These are phyloP conservation scores for Ctenicera cuprea DNA, from an alignment of 2,888 invertebrate species.

Conservation along the genomic window DNA sequence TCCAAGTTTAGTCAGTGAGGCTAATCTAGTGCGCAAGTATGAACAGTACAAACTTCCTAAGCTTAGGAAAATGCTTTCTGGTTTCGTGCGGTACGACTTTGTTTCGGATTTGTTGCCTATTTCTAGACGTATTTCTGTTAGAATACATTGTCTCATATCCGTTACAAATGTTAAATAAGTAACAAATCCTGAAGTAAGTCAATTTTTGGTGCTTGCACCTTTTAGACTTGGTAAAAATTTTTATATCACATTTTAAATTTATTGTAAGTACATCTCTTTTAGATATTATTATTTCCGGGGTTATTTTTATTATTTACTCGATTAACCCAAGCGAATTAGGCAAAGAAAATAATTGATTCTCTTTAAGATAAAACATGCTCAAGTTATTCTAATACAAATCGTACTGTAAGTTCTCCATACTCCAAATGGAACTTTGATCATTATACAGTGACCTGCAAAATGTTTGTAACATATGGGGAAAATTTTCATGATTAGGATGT, in stretches of 20 bases:
- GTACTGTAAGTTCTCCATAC: neutral
- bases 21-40: constrained; percentile 58
- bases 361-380: neutral
- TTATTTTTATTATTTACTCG: constrained; percentile 1
- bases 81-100: constrained; percentile 17
- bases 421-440: too few relatives aligned
- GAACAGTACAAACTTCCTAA: constrained; percentile 60
- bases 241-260: constrained; percentile 20
- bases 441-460: too few relatives aligned
- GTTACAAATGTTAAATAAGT: constrained; percentile 13
- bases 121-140: constrained; percentile 8
- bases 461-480: too few relatives aligned
- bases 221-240: neutral
- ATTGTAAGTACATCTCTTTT: neutral
- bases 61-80: constrained; percentile 49
- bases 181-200: constrained; percentile 41
- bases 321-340: too few relatives aligned
- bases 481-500: too few relatives aligned
- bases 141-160: constrained; percentile 1
- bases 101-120: constrained; percentile 44
- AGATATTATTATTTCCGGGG: neutral
- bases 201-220: constrained; percentile 36
- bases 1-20: constrained; percentile 61
- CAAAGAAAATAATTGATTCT: neutral
- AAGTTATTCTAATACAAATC: neutral